A percentile compares a stretch with the other conserved stretches of the same genome.
Conservation (phyloP, 2,888 invertebrate species). For the Cephalotes varians region DNA sequence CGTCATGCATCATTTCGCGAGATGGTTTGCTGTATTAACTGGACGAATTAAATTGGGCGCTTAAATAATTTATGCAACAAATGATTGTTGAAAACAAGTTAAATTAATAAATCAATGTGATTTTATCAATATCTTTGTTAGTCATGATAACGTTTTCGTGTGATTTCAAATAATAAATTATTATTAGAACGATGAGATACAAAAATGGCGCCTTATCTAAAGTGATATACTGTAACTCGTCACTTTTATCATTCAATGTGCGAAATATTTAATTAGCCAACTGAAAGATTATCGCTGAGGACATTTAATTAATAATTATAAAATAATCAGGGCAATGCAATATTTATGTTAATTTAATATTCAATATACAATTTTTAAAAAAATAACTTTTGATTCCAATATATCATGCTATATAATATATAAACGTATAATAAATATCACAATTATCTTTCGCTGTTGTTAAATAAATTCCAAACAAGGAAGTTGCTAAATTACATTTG, state of each 20-base stretch:
- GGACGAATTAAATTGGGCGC: background rate
- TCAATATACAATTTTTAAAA: conserved; percentile 2
- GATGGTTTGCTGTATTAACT: conserved; percentile 1
- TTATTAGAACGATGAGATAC: background rate
- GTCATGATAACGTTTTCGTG: background rate
- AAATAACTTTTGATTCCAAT: conserved; percentile 7
- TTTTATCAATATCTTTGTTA: conserved; percentile 18
- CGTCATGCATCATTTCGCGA: conserved; percentile 30
- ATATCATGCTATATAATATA: background rate
- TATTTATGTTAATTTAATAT: conserved; percentile 21
- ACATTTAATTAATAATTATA: conserved; percentile 44
- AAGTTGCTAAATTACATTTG: conserved; percentile 44
- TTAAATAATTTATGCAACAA: conserved; percentile 28
- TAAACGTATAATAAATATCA: conserved; percentile 30
- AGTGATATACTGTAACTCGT: conserved; percentile 18
- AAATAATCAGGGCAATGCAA: conserved; percentile 11
- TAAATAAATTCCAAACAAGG: conserved; percentile 43
- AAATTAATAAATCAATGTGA: conserved; percentile 8
- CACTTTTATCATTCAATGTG: conserved; percentile 7
- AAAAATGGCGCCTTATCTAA: background rate
- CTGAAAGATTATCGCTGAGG: conserved; percentile 19
- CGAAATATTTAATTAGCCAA: conserved; percentile 28
- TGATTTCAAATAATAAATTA: conserved; percentile 29
- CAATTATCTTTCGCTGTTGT: conserved; percentile 22
- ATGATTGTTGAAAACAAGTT: conserved; percentile 12